Evolutionary conservation across 2,888 invertebrate genomes (phyloP).

Genomic region (Pseudococcus longispinus): DNA sequence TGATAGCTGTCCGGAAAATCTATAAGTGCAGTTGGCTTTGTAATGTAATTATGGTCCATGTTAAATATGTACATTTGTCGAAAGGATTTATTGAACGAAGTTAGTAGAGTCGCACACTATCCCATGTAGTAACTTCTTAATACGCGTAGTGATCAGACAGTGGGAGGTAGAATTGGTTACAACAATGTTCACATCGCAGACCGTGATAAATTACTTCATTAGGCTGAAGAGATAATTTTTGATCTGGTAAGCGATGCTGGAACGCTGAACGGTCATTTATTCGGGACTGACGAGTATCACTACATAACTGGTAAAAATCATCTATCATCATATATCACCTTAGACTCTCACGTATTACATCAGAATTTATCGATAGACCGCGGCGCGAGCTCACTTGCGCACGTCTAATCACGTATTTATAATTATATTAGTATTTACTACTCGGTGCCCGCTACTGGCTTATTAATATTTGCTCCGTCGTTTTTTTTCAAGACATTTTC

Average conservation of each 20-base stretch:
- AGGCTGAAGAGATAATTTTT: constrained; percentile 51
- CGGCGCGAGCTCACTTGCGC: constrained; percentile 50
- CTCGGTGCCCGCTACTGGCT: constrained; percentile 46
- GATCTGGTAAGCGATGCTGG: constrained; percentile 50
- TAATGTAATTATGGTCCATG: constrained; percentile 47
- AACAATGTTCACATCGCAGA: constrained; percentile 23
- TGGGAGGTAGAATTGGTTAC: constrained; percentile 48
- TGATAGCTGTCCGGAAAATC: constrained; percentile 41
- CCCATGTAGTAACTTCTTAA: constrained; percentile 54
- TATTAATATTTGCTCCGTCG: neutral
- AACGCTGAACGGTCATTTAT: constrained; percentile 50
- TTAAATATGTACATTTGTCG: constrained; percentile 52
- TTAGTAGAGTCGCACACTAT: constrained; percentile 55
- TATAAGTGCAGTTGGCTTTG: constrained; percentile 10
- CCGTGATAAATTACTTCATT: constrained; percentile 52
- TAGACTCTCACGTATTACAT: constrained; percentile 38
- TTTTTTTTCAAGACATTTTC: neutral
- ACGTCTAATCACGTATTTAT: constrained; percentile 48
- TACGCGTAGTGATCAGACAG: constrained; percentile 53
- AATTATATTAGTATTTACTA: constrained; percentile 54
- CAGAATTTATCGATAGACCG: constrained; percentile 48
- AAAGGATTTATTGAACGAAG: constrained; percentile 51
- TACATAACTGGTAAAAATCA: constrained; percentile 39
- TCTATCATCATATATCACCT: constrained; percentile 54
- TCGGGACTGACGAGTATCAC: constrained; percentile 47